These are phyloP conservation scores for Drosophila mauritiana DNA, from an alignment of 1,140 invertebrate species.

Conservation along the genomic window DNA sequence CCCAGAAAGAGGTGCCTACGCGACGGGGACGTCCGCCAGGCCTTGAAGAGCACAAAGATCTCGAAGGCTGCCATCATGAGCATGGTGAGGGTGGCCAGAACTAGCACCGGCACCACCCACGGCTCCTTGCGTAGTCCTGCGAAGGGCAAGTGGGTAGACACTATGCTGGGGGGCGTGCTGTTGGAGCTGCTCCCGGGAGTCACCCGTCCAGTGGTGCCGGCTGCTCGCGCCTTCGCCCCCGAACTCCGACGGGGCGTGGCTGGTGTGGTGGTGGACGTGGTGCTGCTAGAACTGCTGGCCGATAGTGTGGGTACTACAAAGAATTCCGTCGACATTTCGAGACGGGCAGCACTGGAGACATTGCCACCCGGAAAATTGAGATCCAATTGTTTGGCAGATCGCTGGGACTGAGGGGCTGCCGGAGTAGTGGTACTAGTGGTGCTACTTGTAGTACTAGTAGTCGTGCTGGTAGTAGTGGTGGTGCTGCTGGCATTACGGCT, in stretches of 20 bases:
- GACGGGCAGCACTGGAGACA: constrained; percentile 86
- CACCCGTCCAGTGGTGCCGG: constrained; percentile 45
- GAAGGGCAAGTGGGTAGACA: constrained; percentile 71
- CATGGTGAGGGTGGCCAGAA: constrained; percentile 91
- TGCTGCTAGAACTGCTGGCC: constrained; percentile 33
- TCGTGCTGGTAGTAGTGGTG: constrained; percentile 20
- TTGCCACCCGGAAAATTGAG: constrained; percentile 58
- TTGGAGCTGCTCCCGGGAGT: constrained; percentile 7
- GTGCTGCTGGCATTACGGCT: constrained; percentile 37
- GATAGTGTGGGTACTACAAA: constrained; percentile 87
- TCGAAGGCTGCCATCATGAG: constrained; percentile 93
- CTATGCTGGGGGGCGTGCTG: constrained; percentile 74
- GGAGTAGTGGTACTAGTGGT: constrained; percentile 32
- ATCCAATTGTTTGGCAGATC: constrained; percentile 71
- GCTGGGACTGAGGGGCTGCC: constrained; percentile 17
- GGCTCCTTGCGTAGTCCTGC: constrained; percentile 88
- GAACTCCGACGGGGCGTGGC: constrained; percentile 57
- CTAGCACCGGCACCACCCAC: constrained; percentile 94
- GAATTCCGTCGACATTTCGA: constrained; percentile 92
- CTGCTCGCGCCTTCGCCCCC: constrained; percentile 66
- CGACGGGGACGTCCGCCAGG: constrained; percentile 92
- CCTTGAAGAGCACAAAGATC: constrained; percentile 95
- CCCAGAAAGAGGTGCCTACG: constrained; percentile 95
- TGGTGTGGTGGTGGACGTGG: constrained; percentile 25
- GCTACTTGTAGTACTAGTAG: constrained; percentile 21